Conservation (phyloP, 2,113 vertebrate genomes). For the Dasyurus viverrinus region DNA sequence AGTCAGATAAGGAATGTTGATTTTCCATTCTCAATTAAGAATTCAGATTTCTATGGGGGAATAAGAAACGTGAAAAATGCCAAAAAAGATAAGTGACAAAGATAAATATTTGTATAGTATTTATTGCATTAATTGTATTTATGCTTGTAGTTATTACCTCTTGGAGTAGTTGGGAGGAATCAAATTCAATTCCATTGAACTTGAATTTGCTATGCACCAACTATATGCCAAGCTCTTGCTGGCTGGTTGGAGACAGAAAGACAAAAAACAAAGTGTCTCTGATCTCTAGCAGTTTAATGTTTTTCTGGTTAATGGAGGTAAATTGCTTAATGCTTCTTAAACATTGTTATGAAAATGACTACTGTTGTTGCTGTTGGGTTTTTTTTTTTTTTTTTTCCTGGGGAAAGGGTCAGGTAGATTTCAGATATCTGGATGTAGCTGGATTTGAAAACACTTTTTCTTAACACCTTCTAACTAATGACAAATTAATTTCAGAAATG, state of each 20-base stretch:
- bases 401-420: neutral
- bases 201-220: neutral
- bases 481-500: slow-evolving; percentile 27
- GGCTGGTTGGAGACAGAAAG: neutral
- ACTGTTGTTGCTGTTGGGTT: neutral
- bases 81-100: too few species aligned
- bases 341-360: neutral
- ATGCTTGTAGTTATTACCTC: neutral
- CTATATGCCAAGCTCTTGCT: neutral
- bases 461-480: neutral
- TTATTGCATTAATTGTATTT: too few species aligned
- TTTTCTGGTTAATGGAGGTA: slow-evolving; percentile 13
- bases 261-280: neutral
- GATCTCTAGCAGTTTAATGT: neutral
- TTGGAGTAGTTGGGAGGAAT: neutral
- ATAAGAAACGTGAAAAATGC: too few species aligned
- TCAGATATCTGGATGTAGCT: neutral
- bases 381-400: neutral
- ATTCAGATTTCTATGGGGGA: too few species aligned
- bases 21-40: too few species aligned
- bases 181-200: neutral
- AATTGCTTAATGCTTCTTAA: neutral
- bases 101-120: too few species aligned
- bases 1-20: too few species aligned
- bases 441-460: neutral